Evolutionary conservation across 2,888 invertebrate species (phyloP).

Genomic region (Sepioteuthis lessoniana): DNA sequence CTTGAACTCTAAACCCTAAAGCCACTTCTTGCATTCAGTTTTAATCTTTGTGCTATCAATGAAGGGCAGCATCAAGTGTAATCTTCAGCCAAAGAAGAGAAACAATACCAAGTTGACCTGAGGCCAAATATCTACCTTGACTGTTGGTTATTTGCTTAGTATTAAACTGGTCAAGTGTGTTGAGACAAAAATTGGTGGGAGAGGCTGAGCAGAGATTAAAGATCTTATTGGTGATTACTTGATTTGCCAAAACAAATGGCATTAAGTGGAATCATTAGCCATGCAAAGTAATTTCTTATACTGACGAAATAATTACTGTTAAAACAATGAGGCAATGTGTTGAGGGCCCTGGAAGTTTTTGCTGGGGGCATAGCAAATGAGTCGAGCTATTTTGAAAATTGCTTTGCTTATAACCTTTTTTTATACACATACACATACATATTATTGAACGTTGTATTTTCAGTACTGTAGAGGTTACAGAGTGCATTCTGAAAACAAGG

Average conservation of each 20-base stretch:
- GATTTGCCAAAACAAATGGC: not conserved
- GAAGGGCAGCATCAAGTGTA: not conserved
- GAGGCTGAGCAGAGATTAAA: not conserved
- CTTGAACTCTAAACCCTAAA: not conserved
- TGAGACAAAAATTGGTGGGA: not conserved
- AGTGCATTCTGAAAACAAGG: not conserved
- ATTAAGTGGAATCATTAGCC: not conserved
- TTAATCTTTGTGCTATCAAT: not conserved
- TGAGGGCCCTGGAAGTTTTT: not conserved
- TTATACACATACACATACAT: not conserved
- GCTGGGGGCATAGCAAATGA: not conserved
- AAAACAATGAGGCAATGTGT: not conserved
- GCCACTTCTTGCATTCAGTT: not conserved
- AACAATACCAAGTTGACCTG: not conserved
- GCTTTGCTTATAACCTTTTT: not conserved
- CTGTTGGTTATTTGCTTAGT: conserved; percentile 3
- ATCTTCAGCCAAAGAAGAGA: not conserved
- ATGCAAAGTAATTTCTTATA: not conserved
- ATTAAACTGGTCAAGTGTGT: not conserved
- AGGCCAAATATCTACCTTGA: not conserved
- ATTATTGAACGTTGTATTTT: not conserved
- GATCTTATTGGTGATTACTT: not conserved
- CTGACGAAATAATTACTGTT: conserved; percentile 12
- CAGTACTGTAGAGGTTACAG: not conserved
- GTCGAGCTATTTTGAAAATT: not conserved